Conservation (phyloP, 2,797 vertebrate species). For the Acanthornis magna region DNA sequence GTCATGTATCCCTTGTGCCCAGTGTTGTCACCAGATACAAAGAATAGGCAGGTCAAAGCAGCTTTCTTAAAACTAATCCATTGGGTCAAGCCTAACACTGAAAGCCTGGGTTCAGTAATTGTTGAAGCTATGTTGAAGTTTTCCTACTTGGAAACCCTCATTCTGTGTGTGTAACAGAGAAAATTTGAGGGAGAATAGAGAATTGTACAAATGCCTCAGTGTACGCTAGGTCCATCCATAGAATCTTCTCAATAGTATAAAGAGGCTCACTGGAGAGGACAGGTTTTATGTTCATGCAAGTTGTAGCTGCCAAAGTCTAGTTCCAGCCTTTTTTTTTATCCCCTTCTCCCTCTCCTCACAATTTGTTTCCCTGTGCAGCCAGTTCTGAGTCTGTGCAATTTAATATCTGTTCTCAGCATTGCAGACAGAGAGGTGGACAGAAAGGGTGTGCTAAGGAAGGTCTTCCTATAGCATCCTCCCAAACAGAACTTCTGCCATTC, state of each 20-base stretch:
- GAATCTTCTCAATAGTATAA: neutral
- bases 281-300: neutral
- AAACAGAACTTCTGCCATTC: neutral
- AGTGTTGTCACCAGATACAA: neutral
- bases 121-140: neutral
- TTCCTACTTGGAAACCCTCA: neutral
- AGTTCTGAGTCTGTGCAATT: neutral
- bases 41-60: constrained; percentile 13
- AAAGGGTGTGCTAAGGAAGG: neutral
- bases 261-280: neutral
- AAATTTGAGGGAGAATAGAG: neutral
- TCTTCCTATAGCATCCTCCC: neutral
- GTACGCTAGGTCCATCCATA: neutral
- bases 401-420: neutral
- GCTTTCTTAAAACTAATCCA: neutral
- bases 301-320: neutral
- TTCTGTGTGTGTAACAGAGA: neutral
- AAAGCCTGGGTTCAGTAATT: neutral
- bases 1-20: constrained; percentile 29
- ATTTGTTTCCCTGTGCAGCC: neutral
- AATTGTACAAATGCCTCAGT: neutral
- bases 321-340: neutral
- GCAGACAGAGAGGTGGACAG: neutral
- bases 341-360: neutral
- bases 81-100: neutral